A percentile compares a stretch with the other conserved stretches of the same genome.
Evolutionary conservation across 37 sponge, comb jelly and placozoan genomes (phyloP).

Genomic region (Cladorhizidae sp.): DNA sequence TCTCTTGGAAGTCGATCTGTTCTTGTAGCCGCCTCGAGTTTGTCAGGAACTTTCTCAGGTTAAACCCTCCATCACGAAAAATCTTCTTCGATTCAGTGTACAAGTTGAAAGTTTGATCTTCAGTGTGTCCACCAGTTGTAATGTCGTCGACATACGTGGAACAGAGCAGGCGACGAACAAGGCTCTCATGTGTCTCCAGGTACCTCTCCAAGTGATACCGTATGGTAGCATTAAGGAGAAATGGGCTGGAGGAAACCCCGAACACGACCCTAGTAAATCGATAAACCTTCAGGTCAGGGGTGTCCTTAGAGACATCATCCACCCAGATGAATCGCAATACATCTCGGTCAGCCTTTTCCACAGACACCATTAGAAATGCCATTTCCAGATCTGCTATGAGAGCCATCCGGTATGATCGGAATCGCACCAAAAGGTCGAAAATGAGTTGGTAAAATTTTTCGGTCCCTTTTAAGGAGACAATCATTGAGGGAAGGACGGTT

Average conservation of each 20-base stretch:
- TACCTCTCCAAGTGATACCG: constrained; percentile 34
- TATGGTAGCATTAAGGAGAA: constrained; percentile 51
- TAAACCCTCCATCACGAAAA: too few relatives aligned
- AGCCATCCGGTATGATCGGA: constrained; percentile 27
- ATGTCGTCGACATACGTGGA: constrained; percentile 67
- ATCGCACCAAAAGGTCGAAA: constrained; percentile 44
- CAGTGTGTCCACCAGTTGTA: constrained; percentile 37
- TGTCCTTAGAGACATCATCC: constrained; percentile 26
- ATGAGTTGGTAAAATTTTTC: constrained; percentile 50
- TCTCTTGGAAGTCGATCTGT: constrained; percentile 21
- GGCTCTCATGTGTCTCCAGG: neutral
- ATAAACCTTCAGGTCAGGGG: constrained; percentile 19
- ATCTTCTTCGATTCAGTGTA: constrained; percentile 34
- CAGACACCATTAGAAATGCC: constrained; percentile 54
- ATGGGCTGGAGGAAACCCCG: constrained; percentile 50
- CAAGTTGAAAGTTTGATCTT: constrained; percentile 28
- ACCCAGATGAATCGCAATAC: constrained; percentile 60
- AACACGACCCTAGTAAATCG: constrained; percentile 49
- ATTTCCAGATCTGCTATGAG: constrained; percentile 55
- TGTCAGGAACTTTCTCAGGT: constrained; percentile 52
- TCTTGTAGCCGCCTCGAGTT: constrained; percentile 21
- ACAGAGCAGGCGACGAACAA: constrained; percentile 13
- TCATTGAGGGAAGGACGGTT: constrained; percentile 45
- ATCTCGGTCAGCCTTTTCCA: constrained; percentile 36
- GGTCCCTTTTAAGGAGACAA: constrained; percentile 49